Evolutionary conservation across 1,140 invertebrate genomes (phyloP).

Genomic region (Himalopsyche phryganea): DNA sequence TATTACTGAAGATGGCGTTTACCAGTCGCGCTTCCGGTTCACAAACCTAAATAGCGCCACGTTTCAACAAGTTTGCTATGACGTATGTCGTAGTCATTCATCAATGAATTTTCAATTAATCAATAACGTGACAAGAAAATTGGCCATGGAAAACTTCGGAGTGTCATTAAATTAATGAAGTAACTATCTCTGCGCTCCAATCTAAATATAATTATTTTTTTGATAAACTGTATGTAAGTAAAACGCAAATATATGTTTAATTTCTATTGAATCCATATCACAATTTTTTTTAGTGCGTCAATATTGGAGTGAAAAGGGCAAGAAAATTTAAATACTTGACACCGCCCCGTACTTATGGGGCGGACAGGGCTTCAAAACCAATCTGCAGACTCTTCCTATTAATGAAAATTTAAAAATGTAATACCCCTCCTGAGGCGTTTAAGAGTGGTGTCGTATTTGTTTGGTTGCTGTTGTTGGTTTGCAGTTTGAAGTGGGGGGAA

Average conservation of each 20-base stretch:
- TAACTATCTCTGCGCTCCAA: neutral
- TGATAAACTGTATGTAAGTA: neutral
- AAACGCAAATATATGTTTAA: neutral
- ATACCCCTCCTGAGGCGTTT: no score
- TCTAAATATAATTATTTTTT: neutral
- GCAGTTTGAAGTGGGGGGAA: no score
- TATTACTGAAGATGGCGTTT: neutral
- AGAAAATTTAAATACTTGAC: no score
- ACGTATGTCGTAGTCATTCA: neutral
- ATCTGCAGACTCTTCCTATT: no score
- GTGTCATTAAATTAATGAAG: neutral
- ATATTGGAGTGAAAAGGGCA: no score
- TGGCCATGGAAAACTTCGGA: neutral
- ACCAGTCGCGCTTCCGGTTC: slow-evolving; percentile 12
- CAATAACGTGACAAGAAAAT: neutral
- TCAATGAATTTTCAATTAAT: neutral
- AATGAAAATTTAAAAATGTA: no score
- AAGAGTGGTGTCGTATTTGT: no score
- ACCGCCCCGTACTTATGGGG: no score
- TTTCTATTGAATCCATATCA: no score
- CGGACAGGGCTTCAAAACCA: no score
- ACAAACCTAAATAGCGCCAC: slow-evolving; percentile 16
- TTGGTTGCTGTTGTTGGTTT: no score
- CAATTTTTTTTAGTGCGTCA: no score
- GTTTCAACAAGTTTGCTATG: neutral